Base-by-base conservation (phyloP, 2,888 invertebrate genomes). In the Callinectes sapidus region DNA sequence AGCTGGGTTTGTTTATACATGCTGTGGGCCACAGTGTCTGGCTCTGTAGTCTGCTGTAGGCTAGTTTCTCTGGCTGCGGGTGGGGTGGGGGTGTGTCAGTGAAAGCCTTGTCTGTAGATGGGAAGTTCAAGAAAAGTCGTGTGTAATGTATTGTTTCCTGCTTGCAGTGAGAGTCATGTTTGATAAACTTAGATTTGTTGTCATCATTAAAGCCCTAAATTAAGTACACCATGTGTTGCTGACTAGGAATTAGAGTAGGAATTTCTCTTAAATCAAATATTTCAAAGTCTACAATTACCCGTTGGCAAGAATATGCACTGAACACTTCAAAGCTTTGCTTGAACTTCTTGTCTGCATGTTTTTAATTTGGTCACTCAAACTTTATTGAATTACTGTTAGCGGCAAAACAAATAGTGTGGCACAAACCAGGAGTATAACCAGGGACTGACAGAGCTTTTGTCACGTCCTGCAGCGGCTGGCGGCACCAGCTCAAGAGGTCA, bases 41-140 rank as follows among this genome's bases (percentile, higher is more conserved):
- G 92, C 92, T 90, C 90, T 92, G 92, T 92, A 92, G 92, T 92
- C 90, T 92, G 86, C 87, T 93, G 92, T 93, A 91, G 92, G 91
- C 91, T 93, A 91, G 92, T 93, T 93, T 93, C 89, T 93, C 92
- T 93, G 92, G 92, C 90, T 93, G 92, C 92, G 88, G 92, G 92
- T 93, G 90, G 92, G 90, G 48, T 87, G 48, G 61, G 92, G 93
- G 92, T 92, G 93, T 94, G 94, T 93, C 91, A 94, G 94, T 94
- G 94, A 94, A 94, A 94, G 94, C 92, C 94, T 89, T 91, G 94
- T 94, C 94, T 94, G 94, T 94, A 94, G 94, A 92, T 94, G 94
- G 92, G 92, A 94, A 94, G 92, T 92, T 94, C 94, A 94, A 94
- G 94, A 91, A 92, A 94, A 93, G 94, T 93, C 39, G 85, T 81